Evolutionary conservation across 2,113 vertebrate genomes (phyloP).

Genomic region (Phyllopteryx taeniolatus): DNA sequence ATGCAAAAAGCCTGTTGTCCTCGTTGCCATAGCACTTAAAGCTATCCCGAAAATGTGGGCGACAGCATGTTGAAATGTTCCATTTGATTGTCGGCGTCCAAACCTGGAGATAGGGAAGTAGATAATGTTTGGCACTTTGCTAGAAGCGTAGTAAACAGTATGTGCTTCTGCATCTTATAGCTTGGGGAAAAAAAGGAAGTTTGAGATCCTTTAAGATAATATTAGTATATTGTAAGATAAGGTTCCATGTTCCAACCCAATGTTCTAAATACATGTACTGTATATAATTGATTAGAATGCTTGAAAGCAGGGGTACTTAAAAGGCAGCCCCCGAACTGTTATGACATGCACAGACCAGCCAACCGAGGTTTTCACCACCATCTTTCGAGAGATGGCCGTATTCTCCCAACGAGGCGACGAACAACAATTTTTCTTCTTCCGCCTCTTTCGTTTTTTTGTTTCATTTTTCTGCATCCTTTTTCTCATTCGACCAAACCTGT

Average conservation of each 20-base stretch:
- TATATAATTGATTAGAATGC: no score
- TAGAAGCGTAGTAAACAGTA: not conserved
- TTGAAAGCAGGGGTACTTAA: no score
- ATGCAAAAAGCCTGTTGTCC: slow-evolving; percentile 23
- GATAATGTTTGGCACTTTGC: not conserved
- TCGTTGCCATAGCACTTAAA: slow-evolving; percentile 4
- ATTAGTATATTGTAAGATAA: not conserved
- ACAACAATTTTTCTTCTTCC: no score
- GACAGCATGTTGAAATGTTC: slow-evolving; percentile 10
- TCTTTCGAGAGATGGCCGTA: no score
- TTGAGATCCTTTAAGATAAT: slow-evolving; percentile 1
- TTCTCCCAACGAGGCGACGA: no score
- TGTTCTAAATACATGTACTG: no score
- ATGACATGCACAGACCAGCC: no score
- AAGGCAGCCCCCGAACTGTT: no score
- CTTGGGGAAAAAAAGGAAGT: not conserved
- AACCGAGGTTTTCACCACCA: no score
- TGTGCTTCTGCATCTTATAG: not conserved
- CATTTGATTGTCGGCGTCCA: slow-evolving; percentile 20
- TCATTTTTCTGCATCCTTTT: no score
- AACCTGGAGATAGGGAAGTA: not conserved
- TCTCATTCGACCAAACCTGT: no score
- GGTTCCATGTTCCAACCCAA: not conserved
- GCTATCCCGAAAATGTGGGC: not conserved
- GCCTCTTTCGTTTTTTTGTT: no score